These are phyloP conservation scores for Phoxinus phoxinus DNA, from an alignment of 2,113 vertebrate species.

Conservation along the genomic window DNA sequence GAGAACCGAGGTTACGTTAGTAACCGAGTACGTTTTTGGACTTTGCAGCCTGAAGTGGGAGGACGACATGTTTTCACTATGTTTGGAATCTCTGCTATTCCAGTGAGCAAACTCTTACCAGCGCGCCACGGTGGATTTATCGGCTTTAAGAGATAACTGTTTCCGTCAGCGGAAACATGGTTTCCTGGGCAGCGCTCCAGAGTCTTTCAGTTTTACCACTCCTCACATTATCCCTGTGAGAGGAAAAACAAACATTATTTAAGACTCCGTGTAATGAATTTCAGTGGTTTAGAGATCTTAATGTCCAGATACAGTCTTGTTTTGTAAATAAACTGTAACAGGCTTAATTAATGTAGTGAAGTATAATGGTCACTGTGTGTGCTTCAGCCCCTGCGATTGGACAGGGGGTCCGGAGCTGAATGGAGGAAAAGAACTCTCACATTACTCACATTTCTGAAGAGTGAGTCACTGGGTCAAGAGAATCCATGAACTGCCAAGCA, in stretches of 20 bases:
- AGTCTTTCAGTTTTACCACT: conserved; percentile 22
- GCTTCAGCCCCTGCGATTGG: not conserved
- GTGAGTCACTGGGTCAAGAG: conserved; percentile 29
- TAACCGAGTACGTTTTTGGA: too few relatives aligned
- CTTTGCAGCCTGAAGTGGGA: not conserved
- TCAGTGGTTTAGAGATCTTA: not conserved
- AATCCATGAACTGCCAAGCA: conserved; percentile 9
- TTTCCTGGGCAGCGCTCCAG: conserved; percentile 15
- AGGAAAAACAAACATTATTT: conserved; percentile 4
- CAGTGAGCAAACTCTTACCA: conserved; percentile 26
- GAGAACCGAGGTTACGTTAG: too few relatives aligned
- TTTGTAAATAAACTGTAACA: conserved; percentile 21
- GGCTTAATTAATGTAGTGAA: not conserved
- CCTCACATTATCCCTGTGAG: conserved; percentile 3
- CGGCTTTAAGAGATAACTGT: conserved; percentile 27
- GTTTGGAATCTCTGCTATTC: conserved; percentile 67
- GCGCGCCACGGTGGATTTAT: not conserved
- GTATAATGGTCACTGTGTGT: not conserved
- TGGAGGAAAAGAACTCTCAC: conserved; percentile 2
- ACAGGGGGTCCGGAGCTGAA: conserved; percentile 10
- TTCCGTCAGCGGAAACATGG: conserved; percentile 32
- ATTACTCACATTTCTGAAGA: conserved; percentile 40
- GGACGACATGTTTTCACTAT: not conserved
- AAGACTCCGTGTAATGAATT: not conserved
- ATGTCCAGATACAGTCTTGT: not conserved